Evolutionary conservation across 2,113 vertebrate species (phyloP).

Genomic region (Ciconia boyciana): DNA sequence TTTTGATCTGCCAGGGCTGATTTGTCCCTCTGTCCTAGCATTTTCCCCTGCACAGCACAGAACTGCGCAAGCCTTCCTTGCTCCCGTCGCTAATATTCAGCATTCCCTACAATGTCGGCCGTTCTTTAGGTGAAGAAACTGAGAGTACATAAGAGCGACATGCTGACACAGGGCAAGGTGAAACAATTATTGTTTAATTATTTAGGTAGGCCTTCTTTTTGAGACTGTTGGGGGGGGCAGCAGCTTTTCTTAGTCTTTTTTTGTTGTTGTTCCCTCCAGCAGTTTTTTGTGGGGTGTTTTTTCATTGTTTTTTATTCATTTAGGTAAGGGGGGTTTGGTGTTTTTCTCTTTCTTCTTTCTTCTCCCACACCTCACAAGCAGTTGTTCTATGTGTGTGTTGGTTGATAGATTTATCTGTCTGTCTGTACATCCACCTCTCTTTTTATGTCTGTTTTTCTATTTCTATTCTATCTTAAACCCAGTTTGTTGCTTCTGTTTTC

Average conservation of each 20-base stretch:
- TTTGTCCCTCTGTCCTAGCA: neutral
- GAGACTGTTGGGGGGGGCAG: neutral
- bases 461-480: neutral
- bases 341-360: neutral
- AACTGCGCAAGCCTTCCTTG: neutral
- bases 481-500: neutral
- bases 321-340: neutral
- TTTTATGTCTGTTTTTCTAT: neutral
- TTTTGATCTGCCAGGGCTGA: neutral
- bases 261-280: neutral
- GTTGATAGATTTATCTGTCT: neutral
- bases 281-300: neutral
- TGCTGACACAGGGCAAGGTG: neutral
- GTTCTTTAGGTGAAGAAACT: neutral
- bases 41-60: neutral
- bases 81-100: neutral
- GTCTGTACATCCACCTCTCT: neutral
- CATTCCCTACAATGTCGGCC: accelerated
- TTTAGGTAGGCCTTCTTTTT: neutral
- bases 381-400: neutral
- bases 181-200: neutral
- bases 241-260: neutral
- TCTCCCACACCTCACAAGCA: neutral
- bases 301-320: neutral
- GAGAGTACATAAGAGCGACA: neutral